phyloP scores from a whole-genome alignment of 2,888 invertebrate genomes.

The Drosophila paramelanica region DNA sequence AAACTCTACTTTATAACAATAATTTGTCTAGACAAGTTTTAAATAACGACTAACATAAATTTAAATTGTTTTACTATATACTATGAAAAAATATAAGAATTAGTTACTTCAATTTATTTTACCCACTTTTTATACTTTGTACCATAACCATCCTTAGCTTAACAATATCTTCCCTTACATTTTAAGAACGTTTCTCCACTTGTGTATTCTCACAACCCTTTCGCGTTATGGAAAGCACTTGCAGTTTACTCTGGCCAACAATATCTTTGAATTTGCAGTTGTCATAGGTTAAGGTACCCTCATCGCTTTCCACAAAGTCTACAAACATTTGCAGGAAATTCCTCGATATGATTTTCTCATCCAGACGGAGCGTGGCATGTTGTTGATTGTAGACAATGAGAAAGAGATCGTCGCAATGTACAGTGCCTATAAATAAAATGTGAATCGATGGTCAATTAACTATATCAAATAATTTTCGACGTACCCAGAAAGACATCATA shows the following conservation, averaged over 20 bases:
- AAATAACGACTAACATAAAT: no score
- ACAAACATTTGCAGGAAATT: not conserved
- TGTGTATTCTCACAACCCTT: not conserved
- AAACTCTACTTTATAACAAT: no score
- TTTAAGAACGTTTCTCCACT: not conserved
- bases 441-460: not conserved
- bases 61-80: no score
- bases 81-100: no score
- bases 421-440: not conserved
- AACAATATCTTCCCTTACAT: not conserved
- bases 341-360: slow-evolving; percentile 10
- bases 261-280: slow-evolving; percentile 1
- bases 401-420: slow-evolving; percentile 1
- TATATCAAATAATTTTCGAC: not conserved
- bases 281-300: not conserved
- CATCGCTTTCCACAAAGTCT: not conserved
- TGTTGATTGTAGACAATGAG: not conserved
- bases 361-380: not conserved
- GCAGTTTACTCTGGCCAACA: not conserved
- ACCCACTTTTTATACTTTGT: no score
- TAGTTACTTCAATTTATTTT: no score
- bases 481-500: slow-evolving; percentile 86
- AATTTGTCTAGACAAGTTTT: no score
- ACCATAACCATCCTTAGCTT: no score
- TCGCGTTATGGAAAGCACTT: slow-evolving; percentile 1